Conservation (phyloP, 2,888 invertebrate species). For the Plemyria rubiginata region DNA sequence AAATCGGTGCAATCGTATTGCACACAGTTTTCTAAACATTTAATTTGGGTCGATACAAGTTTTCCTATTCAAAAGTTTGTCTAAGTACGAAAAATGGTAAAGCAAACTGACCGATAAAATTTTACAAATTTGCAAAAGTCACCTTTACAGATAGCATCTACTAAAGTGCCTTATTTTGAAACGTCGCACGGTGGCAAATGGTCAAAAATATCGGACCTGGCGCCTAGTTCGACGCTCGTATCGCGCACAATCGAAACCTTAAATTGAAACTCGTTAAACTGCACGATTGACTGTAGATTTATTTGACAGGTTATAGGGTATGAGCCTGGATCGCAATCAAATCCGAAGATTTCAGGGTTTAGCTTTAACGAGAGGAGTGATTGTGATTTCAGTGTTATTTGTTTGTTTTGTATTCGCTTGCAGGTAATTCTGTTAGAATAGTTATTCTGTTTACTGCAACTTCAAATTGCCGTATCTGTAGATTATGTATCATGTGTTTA, state of each 20-base stretch:
- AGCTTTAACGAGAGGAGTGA: constrained; percentile 41
- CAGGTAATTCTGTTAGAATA: background rate
- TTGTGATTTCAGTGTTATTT: constrained; percentile 34
- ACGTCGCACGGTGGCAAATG: no score
- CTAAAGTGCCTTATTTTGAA: no score
- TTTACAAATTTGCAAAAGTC: no score
- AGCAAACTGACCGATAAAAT: no score
- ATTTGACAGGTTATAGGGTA: constrained; percentile 63
- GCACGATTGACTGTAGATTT: constrained; percentile 55
- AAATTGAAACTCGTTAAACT: constrained; percentile 59
- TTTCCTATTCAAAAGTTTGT: no score
- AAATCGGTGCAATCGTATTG: no score
- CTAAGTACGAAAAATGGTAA: no score
- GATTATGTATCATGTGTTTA: no score
- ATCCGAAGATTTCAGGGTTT: constrained; percentile 49
- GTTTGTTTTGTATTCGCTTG: constrained; percentile 30
- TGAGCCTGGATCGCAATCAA: constrained; percentile 59
- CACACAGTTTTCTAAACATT: no score
- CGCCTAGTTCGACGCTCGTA: constrained; percentile 5
- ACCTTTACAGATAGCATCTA: no score
- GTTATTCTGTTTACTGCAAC: background rate
- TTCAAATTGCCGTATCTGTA: background rate
- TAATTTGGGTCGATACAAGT: no score
- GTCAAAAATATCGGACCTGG: no score
- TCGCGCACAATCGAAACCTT: constrained; percentile 14